Evolutionary conservation across 2,888 invertebrate species (phyloP).

Genomic region (Sceliomorpha sp.): DNA sequence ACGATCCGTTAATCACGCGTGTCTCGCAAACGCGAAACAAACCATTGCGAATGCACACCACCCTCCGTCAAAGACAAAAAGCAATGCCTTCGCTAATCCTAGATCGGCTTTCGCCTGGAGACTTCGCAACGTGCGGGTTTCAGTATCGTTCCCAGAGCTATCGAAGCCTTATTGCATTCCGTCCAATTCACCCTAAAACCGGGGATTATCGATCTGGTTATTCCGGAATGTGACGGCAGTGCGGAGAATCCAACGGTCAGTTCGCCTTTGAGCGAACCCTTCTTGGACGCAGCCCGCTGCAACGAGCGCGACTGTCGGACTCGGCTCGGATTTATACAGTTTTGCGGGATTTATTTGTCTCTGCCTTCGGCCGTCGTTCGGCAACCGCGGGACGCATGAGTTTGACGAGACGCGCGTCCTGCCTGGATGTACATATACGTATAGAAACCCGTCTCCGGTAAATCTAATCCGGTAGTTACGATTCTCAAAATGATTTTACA

Average conservation of each 20-base stretch:
- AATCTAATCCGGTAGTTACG: no score
- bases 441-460: no score
- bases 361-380: no score
- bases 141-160: constrained; percentile 56
- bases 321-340: not conserved
- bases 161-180: constrained; percentile 59
- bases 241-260: constrained; percentile 11
- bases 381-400: no score
- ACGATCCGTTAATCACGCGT: constrained; percentile 52
- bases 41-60: constrained; percentile 41
- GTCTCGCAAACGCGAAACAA: constrained; percentile 54
- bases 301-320: not conserved
- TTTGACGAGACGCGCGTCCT: not conserved
- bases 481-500: no score
- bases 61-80: constrained; percentile 36
- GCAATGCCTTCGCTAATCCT: constrained; percentile 51
- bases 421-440: no score
- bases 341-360: constrained; percentile 5
- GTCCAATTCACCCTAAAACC: constrained; percentile 55
- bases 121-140: constrained; percentile 53
- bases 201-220: constrained; percentile 52
- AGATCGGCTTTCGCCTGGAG: constrained; percentile 58
- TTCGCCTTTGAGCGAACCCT: constrained; percentile 18
- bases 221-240: constrained; percentile 34
- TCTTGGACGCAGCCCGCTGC: constrained; percentile 5